Percentiles rank a stretch among this genome's conserved stretches.
Evolutionary conservation across 2,888 invertebrate genomes (phyloP).

Genomic region (Allacma fusca): DNA sequence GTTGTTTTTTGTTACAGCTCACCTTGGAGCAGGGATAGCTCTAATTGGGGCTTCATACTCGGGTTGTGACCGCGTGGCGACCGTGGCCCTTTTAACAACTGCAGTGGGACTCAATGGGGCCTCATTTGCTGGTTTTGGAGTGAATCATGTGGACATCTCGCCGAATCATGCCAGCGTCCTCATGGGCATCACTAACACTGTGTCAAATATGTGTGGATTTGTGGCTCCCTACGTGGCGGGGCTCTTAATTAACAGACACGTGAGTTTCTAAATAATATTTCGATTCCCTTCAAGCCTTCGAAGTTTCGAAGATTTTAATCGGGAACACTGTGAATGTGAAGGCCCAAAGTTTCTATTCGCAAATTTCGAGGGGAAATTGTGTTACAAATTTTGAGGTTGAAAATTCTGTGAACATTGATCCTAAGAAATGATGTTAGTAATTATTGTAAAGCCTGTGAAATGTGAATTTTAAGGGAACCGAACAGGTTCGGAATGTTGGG

Average conservation of each 20-base stretch:
- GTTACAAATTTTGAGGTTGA: no score
- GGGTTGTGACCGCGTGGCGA: constrained; percentile 80
- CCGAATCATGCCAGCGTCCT: constrained; percentile 88
- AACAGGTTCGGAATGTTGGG: no score
- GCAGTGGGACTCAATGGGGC: constrained; percentile 89
- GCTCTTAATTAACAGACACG: constrained; percentile 72
- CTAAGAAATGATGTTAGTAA: no score
- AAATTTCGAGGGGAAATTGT: no score
- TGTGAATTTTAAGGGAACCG: no score
- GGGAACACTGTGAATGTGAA: no score
- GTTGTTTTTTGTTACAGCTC: no score
- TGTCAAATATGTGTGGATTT: constrained; percentile 64
- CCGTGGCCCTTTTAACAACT: constrained; percentile 79
- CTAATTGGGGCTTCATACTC: constrained; percentile 80
- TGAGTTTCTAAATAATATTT: constrained; percentile 50
- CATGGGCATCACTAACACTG: constrained; percentile 86
- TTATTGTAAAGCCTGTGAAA: no score
- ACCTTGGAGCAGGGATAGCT: constrained; percentile 34
- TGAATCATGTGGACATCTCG: constrained; percentile 45
- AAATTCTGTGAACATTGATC: no score
- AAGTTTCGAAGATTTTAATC: no score
- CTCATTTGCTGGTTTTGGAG: constrained; percentile 75
- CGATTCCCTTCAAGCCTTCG: no score
- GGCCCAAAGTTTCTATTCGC: no score
- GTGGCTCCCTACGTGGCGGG: constrained; percentile 86